Percentiles rank a stretch among this genome's conserved stretches.
Conservation (phyloP, 2,888 invertebrate genomes). For the Laspeyria flexula region DNA sequence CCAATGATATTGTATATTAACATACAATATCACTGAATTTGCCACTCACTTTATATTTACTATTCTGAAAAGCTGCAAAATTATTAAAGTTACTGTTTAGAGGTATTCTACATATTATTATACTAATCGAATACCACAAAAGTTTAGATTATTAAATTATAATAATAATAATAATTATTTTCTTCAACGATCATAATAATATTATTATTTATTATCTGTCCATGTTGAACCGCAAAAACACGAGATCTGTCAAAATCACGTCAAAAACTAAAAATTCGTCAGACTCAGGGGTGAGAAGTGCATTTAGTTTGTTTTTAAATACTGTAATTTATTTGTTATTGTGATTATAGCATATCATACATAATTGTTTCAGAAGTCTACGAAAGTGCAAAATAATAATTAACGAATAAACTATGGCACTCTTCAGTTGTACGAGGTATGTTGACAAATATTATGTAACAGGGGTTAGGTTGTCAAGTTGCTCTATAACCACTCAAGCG, state of each 20-base stretch:
- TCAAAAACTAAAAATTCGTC: constrained; percentile 51
- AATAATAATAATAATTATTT: too few relatives aligned
- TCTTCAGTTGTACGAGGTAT: constrained; percentile 74
- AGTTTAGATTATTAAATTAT: too few relatives aligned
- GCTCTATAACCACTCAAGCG: too few relatives aligned
- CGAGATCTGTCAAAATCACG: constrained; percentile 10
- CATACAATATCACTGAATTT: too few relatives aligned
- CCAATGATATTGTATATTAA: too few relatives aligned
- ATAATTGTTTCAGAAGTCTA: constrained; percentile 62
- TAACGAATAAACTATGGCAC: constrained; percentile 61
- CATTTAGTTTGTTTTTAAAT: constrained; percentile 40
- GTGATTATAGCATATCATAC: constrained; percentile 10
- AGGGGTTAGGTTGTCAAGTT: constrained; percentile 42
- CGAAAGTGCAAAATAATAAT: constrained; percentile 43
- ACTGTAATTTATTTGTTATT: neutral
- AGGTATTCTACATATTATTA: too few relatives aligned
- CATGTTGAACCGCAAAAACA: neutral
- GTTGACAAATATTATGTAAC: constrained; percentile 77
- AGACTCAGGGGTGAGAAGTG: constrained; percentile 63
- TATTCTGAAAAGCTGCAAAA: too few relatives aligned
- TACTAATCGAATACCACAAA: too few relatives aligned
- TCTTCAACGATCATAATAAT: too few relatives aligned
- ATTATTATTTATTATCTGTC: too few relatives aligned
- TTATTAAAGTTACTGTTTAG: too few relatives aligned
- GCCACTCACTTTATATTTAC: too few relatives aligned